Base-by-base conservation (phyloP, 1,140 invertebrate genomes). In the Phocides pigmalion region DNA sequence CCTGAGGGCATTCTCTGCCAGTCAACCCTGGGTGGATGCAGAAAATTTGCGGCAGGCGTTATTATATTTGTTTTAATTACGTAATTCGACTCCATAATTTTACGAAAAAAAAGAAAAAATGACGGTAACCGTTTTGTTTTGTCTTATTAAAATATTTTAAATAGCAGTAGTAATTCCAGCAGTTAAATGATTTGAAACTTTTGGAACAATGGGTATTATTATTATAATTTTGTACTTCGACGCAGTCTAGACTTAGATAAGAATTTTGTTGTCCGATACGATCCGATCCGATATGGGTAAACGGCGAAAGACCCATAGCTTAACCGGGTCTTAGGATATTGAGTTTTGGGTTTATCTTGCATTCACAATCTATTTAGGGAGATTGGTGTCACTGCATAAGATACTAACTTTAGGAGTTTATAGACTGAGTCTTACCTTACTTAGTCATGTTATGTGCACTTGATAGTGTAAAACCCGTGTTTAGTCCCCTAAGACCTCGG, bases 291-390 rank as follows among this genome's bases (percentile, higher is more conserved):
- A 8, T 16, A 11, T 16, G 1, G 16, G 11, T 20, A 56, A 56
- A 20, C 28, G 14, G n/a, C 41, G 22, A n/a, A 0, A 32, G 1
- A 46, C 41, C 41, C 11, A 17, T 25, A 58, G 22, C 41, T 46
- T 17, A 46, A 46, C 22, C 15, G 47, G 15, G 5, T 25, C n/a
- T 6, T 15, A 17, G 41, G 22, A 46, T 46, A 46, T 58, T 46
- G 54, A 58, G 54, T 58, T 58, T 44, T 9, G 42, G 54, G 54
- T 19, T 58, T 58, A 46, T 22, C 41, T 46, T 32, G 54, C 22
- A 44, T 46, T 58, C 25, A 20, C 54, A 58, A 58, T 58, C 54
- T 58, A 44, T 44, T 58, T 58, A 58, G 41, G 20, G 15, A 58
- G 54, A 58, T 58, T 32, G 54, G 54, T 58, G 32, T 50, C 25